phyloP scores from a whole-genome alignment of 2,888 invertebrate species.

The Rosalia funebris region DNA sequence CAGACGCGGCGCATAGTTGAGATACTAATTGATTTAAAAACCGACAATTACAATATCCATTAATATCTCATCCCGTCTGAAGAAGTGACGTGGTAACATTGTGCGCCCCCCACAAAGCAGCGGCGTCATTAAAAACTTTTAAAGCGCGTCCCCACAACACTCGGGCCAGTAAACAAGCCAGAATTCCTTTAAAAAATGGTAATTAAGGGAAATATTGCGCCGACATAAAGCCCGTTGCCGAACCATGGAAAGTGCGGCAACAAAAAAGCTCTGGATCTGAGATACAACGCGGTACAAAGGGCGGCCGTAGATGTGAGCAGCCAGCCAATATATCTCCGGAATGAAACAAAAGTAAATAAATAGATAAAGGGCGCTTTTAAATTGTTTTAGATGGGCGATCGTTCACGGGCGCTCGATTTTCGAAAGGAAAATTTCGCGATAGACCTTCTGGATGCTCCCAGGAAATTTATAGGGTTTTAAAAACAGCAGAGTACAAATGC shows the following conservation, averaged over 20 bases:
- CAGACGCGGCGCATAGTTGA: background rate
- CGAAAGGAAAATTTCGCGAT: background rate
- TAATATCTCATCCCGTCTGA: background rate
- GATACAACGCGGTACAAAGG: background rate
- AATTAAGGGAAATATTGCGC: constrained; percentile 81
- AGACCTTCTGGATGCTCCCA: background rate
- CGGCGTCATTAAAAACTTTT: constrained; percentile 4
- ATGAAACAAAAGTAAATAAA: constrained; percentile 4
- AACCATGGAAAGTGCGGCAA: constrained; percentile 78
- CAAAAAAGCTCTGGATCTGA: constrained; percentile 78
- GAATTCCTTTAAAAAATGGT: constrained; percentile 72
- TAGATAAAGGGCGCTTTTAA: background rate
- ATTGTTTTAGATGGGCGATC: constrained; percentile 4
- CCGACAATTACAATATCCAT: background rate
- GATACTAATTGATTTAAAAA: background rate
- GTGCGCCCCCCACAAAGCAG: background rate
- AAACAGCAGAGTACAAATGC: too few relatives aligned
- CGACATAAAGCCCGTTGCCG: constrained; percentile 78
- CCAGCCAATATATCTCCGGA: constrained; percentile 2
- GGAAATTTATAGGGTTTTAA: background rate
- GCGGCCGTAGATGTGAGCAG: background rate
- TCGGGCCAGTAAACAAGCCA: background rate
- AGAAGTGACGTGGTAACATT: background rate
- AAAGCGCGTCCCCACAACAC: background rate
- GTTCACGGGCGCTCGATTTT: background rate